phyloP scores from a whole-genome alignment of 1,140 invertebrate genomes.

The Geopemphigus sp. region DNA sequence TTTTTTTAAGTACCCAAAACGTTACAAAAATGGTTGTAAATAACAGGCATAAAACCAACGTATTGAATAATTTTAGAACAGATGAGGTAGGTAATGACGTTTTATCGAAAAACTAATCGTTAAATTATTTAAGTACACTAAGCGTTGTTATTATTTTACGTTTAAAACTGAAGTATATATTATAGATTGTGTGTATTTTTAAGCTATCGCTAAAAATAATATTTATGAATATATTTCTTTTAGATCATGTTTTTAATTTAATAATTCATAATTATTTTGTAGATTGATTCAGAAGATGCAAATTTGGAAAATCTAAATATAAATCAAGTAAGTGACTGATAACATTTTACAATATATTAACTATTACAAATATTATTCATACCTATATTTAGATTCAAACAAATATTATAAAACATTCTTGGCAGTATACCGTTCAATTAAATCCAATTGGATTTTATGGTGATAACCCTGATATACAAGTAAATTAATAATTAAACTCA shows the following conservation, averaged over 20 bases:
- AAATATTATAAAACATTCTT: slow-evolving; percentile 41
- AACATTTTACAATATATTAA: background rate
- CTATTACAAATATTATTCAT: background rate
- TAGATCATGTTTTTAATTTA: background rate
- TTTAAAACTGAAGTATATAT: too few relatives aligned
- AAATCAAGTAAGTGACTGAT: slow-evolving; percentile 37
- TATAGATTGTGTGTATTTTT: background rate
- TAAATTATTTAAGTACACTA: background rate
- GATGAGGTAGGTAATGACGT: slow-evolving; percentile 8
- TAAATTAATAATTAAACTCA: background rate
- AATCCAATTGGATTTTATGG: slow-evolving; percentile 44
- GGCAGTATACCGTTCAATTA: slow-evolving; percentile 45
- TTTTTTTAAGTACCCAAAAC: background rate
- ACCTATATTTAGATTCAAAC: background rate
- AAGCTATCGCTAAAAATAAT: background rate
- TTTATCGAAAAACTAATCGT: background rate
- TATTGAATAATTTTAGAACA: slow-evolving; percentile 24
- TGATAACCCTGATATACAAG: slow-evolving; percentile 20
- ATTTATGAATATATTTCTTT: background rate
- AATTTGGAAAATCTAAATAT: slow-evolving; percentile 22
- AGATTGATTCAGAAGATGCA: slow-evolving; percentile 10
- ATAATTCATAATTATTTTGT: background rate
- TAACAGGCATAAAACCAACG: slow-evolving; percentile 18
- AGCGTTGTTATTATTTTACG: background rate
- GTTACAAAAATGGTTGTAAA: slow-evolving; percentile 21